phyloP scores from a whole-genome alignment of 1,140 invertebrate genomes.

The Trachymyrmex cornetzi region DNA sequence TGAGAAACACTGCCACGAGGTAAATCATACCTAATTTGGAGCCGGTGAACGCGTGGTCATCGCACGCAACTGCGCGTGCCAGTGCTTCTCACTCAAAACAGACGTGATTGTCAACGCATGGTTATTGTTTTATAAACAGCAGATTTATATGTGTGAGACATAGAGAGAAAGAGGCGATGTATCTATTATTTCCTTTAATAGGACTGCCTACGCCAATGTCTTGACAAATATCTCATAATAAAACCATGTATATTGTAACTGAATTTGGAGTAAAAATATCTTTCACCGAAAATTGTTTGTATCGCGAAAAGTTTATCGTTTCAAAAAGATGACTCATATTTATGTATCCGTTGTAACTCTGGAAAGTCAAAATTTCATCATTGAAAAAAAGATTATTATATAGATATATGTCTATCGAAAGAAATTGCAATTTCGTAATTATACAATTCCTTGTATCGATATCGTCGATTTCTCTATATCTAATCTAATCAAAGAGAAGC shows the following conservation, averaged over 20 bases:
- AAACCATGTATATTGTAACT: not conserved
- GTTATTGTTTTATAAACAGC: not conserved
- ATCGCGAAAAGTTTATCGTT: not conserved
- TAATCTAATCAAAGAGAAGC: constrained; percentile 20
- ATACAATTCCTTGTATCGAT: not conserved
- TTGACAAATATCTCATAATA: not conserved
- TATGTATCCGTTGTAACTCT: not conserved
- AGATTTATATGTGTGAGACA: not conserved
- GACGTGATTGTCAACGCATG: not conserved
- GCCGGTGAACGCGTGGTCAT: constrained; percentile 76
- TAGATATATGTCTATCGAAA: not conserved
- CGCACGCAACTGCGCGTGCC: constrained; percentile 75
- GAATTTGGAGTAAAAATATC: not conserved
- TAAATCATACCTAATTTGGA: constrained; percentile 84
- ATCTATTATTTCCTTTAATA: not conserved
- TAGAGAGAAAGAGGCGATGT: not conserved
- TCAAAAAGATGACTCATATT: not conserved
- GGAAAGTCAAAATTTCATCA: not conserved
- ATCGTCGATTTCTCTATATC: constrained; percentile 4
- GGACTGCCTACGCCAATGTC: not conserved
- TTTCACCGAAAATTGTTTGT: constrained; percentile 5
- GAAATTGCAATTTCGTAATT: not conserved
- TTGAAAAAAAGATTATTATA: not conserved
- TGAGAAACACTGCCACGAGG: constrained; percentile 79
- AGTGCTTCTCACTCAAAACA: constrained; percentile 76